Base-by-base conservation (phyloP, 2,113 vertebrate genomes). In the Elaphurus davidianus region DNA sequence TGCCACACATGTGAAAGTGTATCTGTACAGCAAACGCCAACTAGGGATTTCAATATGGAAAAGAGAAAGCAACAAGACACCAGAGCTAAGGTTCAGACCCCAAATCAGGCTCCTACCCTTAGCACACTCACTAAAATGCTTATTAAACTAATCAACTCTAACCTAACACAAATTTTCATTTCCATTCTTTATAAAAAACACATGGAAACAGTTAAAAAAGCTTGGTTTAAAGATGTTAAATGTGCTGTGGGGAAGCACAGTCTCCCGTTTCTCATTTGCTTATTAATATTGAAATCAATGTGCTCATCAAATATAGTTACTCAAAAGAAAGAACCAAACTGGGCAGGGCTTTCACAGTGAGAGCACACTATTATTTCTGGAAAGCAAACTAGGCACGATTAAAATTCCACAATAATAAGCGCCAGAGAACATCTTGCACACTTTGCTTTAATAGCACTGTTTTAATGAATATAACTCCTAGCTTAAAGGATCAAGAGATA, bases 231-330 rank as follows among this genome's bases (percentile, higher is more conserved):
- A 93, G 90, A 78, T 50, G 59, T 40, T 50, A 67, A 62, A 40
- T 27, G 19, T 93, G 57, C 57, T 59, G 40, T 28, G 17, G 54
- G 30, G 19, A 19, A 17, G n/a, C 8, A 28, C 6, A 28, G 15
- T 84, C 15, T n/a, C 33, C 79, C 50, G 7, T 36, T 47, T 81
- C 59, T 79, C 43, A 30, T 57, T 57, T 91, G 40, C 27, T 57
- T 78, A 27, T 88, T 88, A 93, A 91, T 52, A 85, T 2, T 95
- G 50, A 89, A 96, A 89, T 50, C 62, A 81, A 45, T 23, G 13
- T 57, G 43, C 27, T 95, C 36, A 87, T 91, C 96, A 96, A 95
- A 95, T 13, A 36, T 2, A 96, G 60, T 96, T 83, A 90, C 54
- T 83, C 25, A 59, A 36, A 67, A 55, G 45, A 64, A 43, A 47